Conservation (phyloP, 2,113 vertebrate species). For the Leucopsar rothschildi region DNA sequence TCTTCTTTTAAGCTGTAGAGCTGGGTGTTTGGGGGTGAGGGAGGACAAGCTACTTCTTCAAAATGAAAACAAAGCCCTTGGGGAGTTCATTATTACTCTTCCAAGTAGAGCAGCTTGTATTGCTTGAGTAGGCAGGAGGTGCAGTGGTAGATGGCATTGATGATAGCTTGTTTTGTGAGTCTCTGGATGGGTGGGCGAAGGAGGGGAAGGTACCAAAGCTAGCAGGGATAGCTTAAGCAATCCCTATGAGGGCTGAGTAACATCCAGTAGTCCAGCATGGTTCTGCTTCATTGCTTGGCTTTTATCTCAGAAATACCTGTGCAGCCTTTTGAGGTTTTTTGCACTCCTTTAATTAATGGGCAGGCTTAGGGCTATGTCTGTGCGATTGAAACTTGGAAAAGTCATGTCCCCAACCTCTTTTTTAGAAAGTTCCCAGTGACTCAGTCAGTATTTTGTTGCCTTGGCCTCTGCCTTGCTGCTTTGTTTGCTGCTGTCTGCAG, state of each 20-base stretch:
- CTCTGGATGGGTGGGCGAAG: constrained; percentile 9
- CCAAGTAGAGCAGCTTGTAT: constrained; percentile 45
- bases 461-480: not conserved
- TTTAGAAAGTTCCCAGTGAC: not conserved
- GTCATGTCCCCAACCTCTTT: not conserved
- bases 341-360: not conserved
- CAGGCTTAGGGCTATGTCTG: not conserved
- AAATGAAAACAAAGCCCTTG: constrained; percentile 21
- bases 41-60: constrained; percentile 27
- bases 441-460: not conserved
- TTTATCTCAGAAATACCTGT: not conserved
- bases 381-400: not conserved
- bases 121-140: constrained; percentile 55
- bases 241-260: not conserved
- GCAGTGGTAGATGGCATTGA: constrained; percentile 46
- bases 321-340: not conserved
- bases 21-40: constrained; percentile 17
- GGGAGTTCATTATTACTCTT: constrained; percentile 16
- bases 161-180: constrained; percentile 51
- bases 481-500: constrained; percentile 1
- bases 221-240: not conserved
- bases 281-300: not conserved
- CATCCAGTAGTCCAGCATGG: not conserved
- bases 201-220: not conserved
- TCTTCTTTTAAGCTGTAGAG: not conserved